phyloP scores from a whole-genome alignment of 2,113 vertebrate genomes.

The Albula goreensis region DNA sequence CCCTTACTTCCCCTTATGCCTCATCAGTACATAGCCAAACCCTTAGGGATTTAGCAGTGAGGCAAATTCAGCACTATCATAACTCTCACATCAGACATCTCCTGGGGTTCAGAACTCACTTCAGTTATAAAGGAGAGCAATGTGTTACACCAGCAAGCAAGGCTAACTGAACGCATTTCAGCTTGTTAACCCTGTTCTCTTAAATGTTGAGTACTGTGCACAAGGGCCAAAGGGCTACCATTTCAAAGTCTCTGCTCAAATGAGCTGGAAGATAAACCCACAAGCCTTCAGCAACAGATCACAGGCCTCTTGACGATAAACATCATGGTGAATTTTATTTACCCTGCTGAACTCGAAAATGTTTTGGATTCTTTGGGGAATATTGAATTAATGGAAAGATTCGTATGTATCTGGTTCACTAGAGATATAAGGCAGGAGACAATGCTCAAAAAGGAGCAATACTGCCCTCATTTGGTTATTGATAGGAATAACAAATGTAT shows the following conservation, averaged over 20 bases:
- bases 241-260: background rate
- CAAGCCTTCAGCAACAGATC: background rate
- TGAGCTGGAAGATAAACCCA: background rate
- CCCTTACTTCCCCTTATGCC: too few relatives aligned
- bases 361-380: background rate
- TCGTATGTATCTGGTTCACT: background rate
- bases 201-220: background rate
- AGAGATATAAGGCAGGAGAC: background rate
- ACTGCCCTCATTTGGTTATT: background rate
- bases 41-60: background rate
- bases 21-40: background rate
- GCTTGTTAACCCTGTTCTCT: too few relatives aligned
- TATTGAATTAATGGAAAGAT: background rate
- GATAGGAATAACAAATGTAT: background rate
- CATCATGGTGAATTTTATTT: background rate
- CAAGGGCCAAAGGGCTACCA: background rate
- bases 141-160: background rate
- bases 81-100: background rate
- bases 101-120: background rate
- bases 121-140: background rate
- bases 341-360: background rate
- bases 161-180: too few relatives aligned
- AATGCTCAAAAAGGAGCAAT: background rate
- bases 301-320: background rate
- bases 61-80: background rate